phyloP scores from a whole-genome alignment of 1,140 invertebrate species.

The Apolygus lucorum region DNA sequence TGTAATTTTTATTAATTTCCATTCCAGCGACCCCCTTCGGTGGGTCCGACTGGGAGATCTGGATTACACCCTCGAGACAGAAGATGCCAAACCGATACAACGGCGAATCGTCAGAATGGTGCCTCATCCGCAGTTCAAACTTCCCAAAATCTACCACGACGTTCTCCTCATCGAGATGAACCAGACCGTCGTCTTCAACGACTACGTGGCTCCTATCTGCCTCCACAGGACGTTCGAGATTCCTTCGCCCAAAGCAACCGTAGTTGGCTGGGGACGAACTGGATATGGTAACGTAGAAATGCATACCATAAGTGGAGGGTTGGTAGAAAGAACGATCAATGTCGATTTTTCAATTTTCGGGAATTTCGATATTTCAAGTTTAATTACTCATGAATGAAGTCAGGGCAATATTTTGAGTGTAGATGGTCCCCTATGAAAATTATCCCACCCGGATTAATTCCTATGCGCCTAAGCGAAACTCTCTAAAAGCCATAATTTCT shows the following conservation, averaged over 20 bases:
- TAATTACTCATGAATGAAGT: no score
- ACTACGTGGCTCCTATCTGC: conserved; percentile 42
- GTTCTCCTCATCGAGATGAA: conserved; percentile 49
- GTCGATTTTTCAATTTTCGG: no score
- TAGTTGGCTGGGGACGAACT: conserved; percentile 45
- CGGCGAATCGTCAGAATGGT: conserved; percentile 38
- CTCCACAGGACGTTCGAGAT: conserved; percentile 32
- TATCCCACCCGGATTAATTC: no score
- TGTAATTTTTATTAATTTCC: no score
- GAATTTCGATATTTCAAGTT: no score
- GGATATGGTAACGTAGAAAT: conserved; percentile 26
- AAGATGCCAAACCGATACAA: conserved; percentile 31
- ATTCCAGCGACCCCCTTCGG: conserved; percentile 26
- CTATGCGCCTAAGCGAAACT: no score
- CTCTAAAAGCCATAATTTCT: no score
- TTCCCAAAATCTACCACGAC: conserved; percentile 46
- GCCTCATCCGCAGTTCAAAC: conserved; percentile 43
- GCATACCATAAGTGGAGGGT: no score
- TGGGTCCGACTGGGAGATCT: conserved; percentile 35
- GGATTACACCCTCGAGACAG: conserved; percentile 29
- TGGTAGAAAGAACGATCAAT: no score
- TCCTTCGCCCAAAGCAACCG: conserved; percentile 36
- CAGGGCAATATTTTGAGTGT: no score
- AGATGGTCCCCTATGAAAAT: no score
- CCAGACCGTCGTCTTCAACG: conserved; percentile 35